Percentiles rank a stretch among this genome's conserved stretches.
phyloP scores from a whole-genome alignment of 2,113 vertebrate species.

The Hymenochirus boettgeri region DNA sequence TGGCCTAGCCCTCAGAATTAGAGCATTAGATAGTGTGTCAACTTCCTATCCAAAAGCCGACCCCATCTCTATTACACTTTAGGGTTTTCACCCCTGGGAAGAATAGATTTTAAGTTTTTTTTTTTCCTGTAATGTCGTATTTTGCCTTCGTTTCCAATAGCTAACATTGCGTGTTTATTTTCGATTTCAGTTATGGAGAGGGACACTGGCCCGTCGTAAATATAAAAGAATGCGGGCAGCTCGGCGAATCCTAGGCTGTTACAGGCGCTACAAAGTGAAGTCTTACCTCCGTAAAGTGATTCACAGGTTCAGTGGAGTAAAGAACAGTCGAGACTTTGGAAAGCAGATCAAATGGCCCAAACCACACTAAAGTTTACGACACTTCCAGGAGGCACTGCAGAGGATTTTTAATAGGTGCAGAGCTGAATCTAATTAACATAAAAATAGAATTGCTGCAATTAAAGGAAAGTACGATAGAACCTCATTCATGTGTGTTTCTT shows the following conservation, averaged over 20 bases:
- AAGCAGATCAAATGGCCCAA: constrained; percentile 80
- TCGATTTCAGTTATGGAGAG: constrained; percentile 81
- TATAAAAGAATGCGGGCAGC: constrained; percentile 83
- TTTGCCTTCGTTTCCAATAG: no score
- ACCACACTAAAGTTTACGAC: constrained; percentile 82
- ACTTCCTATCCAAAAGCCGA: constrained; percentile 4
- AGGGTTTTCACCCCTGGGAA: no score
- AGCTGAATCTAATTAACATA: not conserved
- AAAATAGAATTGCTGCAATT: no score
- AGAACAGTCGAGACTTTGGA: constrained; percentile 76
- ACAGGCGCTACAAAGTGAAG: constrained; percentile 87
- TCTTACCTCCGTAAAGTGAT: constrained; percentile 80
- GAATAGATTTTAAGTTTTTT: no score
- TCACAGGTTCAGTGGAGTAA: constrained; percentile 73
- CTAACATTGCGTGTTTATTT: no score
- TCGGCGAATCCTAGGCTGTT: constrained; percentile 71
- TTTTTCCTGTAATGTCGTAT: no score
- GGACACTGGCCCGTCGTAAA: constrained; percentile 80
- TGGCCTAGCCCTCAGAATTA: no score
- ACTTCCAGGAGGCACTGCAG: constrained; percentile 79
- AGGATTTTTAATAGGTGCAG: constrained; percentile 81
- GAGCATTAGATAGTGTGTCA: no score
- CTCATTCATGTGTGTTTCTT: not conserved
- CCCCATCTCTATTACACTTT: no score
- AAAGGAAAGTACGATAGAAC: no score